These are phyloP conservation scores for Eriocheir sinensis DNA, from an alignment of 1,140 invertebrate species.

Conservation along the genomic window DNA sequence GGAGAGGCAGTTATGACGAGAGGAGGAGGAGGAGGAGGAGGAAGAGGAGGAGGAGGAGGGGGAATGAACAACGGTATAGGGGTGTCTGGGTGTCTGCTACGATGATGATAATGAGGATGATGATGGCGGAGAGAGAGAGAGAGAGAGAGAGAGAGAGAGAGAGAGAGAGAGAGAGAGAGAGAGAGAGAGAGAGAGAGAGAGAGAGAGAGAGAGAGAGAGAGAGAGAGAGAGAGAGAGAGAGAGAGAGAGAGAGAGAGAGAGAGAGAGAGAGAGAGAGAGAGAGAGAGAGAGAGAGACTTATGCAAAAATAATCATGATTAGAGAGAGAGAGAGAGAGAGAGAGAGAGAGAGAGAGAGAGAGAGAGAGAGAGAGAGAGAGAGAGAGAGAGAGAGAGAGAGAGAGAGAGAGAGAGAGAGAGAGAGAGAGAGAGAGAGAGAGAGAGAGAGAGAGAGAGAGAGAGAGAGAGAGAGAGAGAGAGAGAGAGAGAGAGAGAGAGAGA, in stretches of 20 bases:
- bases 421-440: conserved; percentile 27
- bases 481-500: not conserved
- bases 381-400: not conserved
- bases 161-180: too few relatives aligned
- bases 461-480: conserved; percentile 40
- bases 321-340: not conserved
- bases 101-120: not conserved
- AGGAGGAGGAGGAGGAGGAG: too few relatives aligned
- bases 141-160: too few relatives aligned
- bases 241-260: not conserved
- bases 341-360: not conserved
- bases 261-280: not conserved
- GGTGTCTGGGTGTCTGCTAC: conserved; percentile 33
- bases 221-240: not conserved
- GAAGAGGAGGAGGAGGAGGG: too few relatives aligned
- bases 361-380: not conserved
- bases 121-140: too few relatives aligned
- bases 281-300: too few relatives aligned
- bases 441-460: conserved; percentile 31
- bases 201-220: not conserved
- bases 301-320: not conserved
- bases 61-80: not conserved
- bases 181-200: too few relatives aligned
- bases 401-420: conserved; percentile 40
- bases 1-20: too few relatives aligned